Percentiles rank a stretch among this genome's conserved stretches.
These are phyloP conservation scores for Lycocerus yunnanus DNA, from an alignment of 2,888 invertebrate genomes.

Conservation along the genomic window DNA sequence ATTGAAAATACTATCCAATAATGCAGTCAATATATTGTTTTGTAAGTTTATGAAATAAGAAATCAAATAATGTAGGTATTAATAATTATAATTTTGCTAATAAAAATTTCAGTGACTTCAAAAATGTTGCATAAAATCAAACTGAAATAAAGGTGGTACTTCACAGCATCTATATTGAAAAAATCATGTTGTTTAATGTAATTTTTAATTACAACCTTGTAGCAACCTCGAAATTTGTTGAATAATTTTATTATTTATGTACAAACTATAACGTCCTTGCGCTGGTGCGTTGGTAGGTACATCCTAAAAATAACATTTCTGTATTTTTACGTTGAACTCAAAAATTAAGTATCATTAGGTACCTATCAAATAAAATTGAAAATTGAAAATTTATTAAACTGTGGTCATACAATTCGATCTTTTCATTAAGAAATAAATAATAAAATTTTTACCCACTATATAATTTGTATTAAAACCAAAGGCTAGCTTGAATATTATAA, in stretches of 20 bases:
- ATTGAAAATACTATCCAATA: background rate
- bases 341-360: background rate
- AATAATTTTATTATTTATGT: background rate
- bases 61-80: background rate
- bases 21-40: background rate
- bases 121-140: background rate
- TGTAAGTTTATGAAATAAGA: background rate
- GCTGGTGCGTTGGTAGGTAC: background rate
- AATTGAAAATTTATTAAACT: background rate
- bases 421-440: too few species aligned
- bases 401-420: background rate
- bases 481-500: too few species aligned
- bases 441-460: too few species aligned
- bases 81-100: background rate
- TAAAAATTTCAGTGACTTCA: background rate
- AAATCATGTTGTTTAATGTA: background rate
- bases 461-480: too few species aligned
- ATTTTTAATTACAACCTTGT: background rate
- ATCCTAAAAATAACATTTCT: background rate
- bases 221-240: background rate
- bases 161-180: background rate
- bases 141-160: background rate
- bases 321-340: background rate
- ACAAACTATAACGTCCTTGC: background rate
- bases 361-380: background rate